A percentile compares a stretch with the other conserved stretches of the same genome.
phyloP scores from a whole-genome alignment of 1,140 invertebrate genomes.

The Bombus confusus region DNA sequence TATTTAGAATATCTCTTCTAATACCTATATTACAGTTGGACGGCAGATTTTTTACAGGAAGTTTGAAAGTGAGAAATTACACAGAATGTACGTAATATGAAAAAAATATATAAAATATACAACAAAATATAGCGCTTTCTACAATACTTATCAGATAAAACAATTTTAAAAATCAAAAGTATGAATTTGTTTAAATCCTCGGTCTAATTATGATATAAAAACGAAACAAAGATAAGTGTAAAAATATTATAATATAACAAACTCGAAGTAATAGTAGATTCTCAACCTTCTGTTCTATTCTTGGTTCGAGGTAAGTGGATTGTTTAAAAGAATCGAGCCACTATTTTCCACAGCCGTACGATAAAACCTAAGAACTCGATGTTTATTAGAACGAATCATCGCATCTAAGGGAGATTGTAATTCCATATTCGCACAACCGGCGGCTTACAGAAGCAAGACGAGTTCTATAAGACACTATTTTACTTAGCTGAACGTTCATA shows the following conservation, averaged over 20 bases:
- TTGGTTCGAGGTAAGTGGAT: neutral
- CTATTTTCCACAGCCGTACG: too few relatives aligned
- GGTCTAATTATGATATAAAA: neutral
- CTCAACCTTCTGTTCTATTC: neutral
- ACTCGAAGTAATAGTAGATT: neutral
- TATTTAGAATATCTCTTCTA: too few relatives aligned
- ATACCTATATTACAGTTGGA: too few relatives aligned
- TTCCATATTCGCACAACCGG: neutral
- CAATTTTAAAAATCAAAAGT: too few relatives aligned
- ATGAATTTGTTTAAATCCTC: too few relatives aligned
- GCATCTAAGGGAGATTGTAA: neutral
- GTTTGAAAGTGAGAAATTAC: too few relatives aligned
- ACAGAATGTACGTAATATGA: too few relatives aligned
- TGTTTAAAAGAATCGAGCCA: neutral
- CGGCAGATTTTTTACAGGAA: too few relatives aligned
- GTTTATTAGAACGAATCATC: constrained; percentile 14
- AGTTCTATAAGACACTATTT: neutral
- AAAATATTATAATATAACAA: neutral
- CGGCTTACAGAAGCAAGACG: too few relatives aligned
- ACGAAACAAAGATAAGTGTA: neutral
- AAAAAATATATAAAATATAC: too few relatives aligned
- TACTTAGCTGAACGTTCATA: neutral
- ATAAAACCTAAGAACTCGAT: constrained; percentile 22
- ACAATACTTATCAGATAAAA: too few relatives aligned
- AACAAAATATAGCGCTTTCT: too few relatives aligned